Conservation (phyloP, 2,797 vertebrate species). For the Crocodylus rhombifer region DNA sequence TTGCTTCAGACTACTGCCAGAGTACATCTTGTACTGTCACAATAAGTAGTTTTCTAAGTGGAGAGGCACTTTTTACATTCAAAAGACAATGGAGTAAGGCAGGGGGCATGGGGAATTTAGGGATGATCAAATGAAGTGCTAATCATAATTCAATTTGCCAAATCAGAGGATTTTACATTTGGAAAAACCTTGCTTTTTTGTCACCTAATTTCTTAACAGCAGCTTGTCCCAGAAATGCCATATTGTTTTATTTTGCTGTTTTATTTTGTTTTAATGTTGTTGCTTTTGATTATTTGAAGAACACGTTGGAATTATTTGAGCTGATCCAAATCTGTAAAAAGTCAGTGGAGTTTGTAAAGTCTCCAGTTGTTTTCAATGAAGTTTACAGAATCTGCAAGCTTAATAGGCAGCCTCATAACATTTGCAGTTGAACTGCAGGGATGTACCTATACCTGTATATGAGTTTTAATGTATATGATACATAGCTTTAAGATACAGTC, state of each 20-base stretch:
- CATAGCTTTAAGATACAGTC: background rate
- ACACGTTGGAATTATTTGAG: slow-evolving; percentile 46
- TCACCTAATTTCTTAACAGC: background rate
- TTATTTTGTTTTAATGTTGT: slow-evolving; percentile 38
- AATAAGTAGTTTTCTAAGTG: background rate
- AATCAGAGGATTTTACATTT: background rate
- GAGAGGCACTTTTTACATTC: background rate
- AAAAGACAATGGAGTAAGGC: background rate
- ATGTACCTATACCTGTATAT: background rate
- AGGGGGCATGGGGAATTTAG: background rate
- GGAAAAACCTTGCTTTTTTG: background rate
- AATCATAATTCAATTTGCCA: too few species aligned
- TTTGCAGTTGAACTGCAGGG: slow-evolving; percentile 12
- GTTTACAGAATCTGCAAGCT: slow-evolving; percentile 48
- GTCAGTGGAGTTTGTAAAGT: background rate
- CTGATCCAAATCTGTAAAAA: background rate
- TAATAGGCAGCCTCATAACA: slow-evolving; percentile 15
- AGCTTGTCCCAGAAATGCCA: background rate
- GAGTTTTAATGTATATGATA: background rate
- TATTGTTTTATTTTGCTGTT: background rate
- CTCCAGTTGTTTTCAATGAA: slow-evolving; percentile 12
- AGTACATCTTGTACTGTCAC: background rate
- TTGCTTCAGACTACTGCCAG: background rate
- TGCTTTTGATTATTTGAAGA: slow-evolving; percentile 22
- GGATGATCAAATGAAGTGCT: background rate